Evolutionary conservation across 2,113 vertebrate species (phyloP), one percentile per base, ranked within the genome.

Genomic region (Ranitomeya variabilis): DNA sequence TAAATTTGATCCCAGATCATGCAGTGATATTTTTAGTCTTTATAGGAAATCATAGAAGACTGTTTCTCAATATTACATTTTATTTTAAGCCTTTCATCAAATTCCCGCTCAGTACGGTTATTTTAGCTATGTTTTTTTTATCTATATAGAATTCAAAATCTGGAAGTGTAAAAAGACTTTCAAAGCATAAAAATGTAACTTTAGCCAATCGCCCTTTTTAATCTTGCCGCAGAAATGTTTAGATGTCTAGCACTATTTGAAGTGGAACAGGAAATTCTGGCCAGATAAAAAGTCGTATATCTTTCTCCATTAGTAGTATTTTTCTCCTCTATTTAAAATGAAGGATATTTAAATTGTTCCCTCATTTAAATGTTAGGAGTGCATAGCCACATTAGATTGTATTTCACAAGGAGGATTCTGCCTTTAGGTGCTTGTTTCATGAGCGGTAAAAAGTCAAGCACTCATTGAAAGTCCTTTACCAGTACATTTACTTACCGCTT

Each of bases 391-490:
- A 81, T 62, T 57, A 23, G 14, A 81, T 81, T 37, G 21, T 21
- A 23, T 23, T 57, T 79, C 23, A 13, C 6, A 10, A 23, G 77
- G 77, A 78, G 19, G 21, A 55, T 79, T 79, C 9, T 59, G 59
- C 19, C 79, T 31, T 80, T 18, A 59, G 23, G 55, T 60, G 23
- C 57, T 59, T 81, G 80, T 15, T 81, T 62, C 12, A 62, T 62
- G 57, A 81, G 31, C 80, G 7, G 80, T 62, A 81, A 62, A 81
- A 81, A 81, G 80, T 81, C 57, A 81, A 81, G 21, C 54, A 18
- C 55, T 59, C 55, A 31, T 45, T 60, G 55, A 81, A 62, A 62
- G 80, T 62, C 26, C 52, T 79, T 55, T 79, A 79, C 12, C 51
- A 79, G 19, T 57, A 79, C 77, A 79, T 79, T 79, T 79, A 79